Evolutionary conservation across 1,140 invertebrate genomes (phyloP).

Genomic region (Lerema accius): DNA sequence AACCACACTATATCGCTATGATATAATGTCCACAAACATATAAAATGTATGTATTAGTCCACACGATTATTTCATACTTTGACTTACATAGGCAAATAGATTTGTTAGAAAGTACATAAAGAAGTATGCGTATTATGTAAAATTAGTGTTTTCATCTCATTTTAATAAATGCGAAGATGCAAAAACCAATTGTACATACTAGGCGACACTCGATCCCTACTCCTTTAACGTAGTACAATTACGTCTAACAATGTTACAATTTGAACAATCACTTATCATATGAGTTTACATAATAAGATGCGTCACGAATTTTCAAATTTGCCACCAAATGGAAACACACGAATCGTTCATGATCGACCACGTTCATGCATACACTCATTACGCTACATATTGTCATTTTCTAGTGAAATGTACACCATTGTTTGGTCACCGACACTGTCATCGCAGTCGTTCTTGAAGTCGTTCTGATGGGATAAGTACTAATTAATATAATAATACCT

Average conservation of each 20-base stretch:
- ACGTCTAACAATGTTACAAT: constrained; percentile 22
- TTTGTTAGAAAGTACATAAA: constrained; percentile 34
- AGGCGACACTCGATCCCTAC: constrained; percentile 37
- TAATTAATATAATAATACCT: constrained; percentile 55
- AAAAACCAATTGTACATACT: constrained; percentile 57
- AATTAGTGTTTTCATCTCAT: constrained; percentile 53
- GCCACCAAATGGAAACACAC: constrained; percentile 33
- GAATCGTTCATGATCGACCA: constrained; percentile 35
- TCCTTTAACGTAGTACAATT: constrained; percentile 1
- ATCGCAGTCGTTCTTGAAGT: constrained; percentile 41
- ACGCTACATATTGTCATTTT: constrained; percentile 52
- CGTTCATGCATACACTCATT: constrained; percentile 42
- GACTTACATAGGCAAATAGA: constrained; percentile 23
- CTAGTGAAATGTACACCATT: constrained; percentile 70
- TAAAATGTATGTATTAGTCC: constrained; percentile 25
- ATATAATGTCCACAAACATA: constrained; percentile 19
- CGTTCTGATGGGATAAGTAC: constrained; percentile 58
- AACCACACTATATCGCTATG: constrained; percentile 15
- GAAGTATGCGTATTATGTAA: constrained; percentile 44
- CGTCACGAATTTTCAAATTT: constrained; percentile 21
- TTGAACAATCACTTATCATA: constrained; percentile 22
- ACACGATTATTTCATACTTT: constrained; percentile 27
- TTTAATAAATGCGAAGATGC: constrained; percentile 72
- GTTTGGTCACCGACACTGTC: constrained; percentile 50
- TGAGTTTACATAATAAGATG: constrained; percentile 13